Percentiles rank a stretch among this genome's conserved stretches.
phyloP scores from a whole-genome alignment of 2,113 vertebrate genomes.

The Colaptes auratus region DNA sequence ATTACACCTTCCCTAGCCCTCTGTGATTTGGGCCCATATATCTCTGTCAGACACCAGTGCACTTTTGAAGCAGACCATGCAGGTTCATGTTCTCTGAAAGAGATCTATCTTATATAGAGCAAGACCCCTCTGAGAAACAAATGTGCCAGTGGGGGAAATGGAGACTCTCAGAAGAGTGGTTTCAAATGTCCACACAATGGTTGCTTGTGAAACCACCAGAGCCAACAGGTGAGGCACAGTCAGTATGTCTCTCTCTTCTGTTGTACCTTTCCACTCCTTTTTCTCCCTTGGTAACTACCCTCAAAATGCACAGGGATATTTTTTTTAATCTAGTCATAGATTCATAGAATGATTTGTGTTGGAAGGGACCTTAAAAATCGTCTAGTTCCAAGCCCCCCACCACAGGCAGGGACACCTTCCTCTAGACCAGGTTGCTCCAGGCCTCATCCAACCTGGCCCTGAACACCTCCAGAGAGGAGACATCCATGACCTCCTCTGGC shows the following conservation, averaged over 20 bases:
- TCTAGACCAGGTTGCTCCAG: no score
- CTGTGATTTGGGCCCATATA: not conserved
- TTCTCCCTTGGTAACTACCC: not conserved
- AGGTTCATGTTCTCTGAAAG: not conserved
- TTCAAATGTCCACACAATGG: fast-evolving
- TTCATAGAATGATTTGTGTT: no score
- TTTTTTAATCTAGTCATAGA: no score
- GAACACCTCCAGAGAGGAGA: no score
- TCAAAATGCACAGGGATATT: not conserved
- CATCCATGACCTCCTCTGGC: no score
- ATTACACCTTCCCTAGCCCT: not conserved
- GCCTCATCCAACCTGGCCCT: no score
- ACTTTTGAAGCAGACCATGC: not conserved
- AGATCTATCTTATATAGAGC: not conserved
- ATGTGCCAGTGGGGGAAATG: not conserved
- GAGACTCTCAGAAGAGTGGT: not conserved
- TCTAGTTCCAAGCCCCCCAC: no score
- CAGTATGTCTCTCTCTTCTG: not conserved
- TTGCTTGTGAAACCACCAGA: not conserved
- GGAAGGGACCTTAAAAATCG: no score
- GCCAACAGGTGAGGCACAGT: not conserved
- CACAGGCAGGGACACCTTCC: no score
- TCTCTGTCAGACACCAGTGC: not conserved
- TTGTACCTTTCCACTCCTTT: not conserved
- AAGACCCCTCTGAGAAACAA: not conserved